phyloP scores from a whole-genome alignment of 2,888 invertebrate species.

The Netelia inedita region DNA sequence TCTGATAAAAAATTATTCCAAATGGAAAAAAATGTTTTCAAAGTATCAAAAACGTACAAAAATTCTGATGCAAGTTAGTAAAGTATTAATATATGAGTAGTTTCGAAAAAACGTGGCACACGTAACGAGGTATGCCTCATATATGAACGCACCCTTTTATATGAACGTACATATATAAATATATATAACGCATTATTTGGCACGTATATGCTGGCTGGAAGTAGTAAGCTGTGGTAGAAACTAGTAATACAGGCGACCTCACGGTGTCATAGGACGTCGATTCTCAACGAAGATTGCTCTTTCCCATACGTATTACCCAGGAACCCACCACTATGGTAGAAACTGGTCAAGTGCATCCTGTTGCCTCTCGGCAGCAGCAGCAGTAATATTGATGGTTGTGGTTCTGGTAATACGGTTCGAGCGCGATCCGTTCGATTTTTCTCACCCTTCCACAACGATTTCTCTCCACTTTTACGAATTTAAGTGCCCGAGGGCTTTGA shows the following conservation, averaged over 20 bases:
- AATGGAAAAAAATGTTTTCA: no score
- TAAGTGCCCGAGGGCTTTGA: constrained; percentile 12
- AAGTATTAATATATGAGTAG: no score
- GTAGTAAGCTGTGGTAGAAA: background rate
- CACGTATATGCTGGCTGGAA: background rate
- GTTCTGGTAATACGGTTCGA: background rate
- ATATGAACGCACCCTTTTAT: no score
- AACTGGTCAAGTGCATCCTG: constrained; percentile 43
- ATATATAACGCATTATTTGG: background rate
- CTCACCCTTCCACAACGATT: background rate
- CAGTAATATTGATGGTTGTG: background rate
- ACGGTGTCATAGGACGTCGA: background rate
- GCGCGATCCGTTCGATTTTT: background rate
- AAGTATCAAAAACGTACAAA: no score
- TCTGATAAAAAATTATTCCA: no score
- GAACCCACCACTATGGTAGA: constrained; percentile 30
- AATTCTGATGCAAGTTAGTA: no score
- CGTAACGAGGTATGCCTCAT: no score
- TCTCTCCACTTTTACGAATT: constrained; percentile 17
- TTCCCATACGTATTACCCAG: constrained; percentile 34
- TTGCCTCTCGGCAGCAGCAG: constrained; percentile 2
- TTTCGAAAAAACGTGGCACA: no score
- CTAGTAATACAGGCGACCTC: background rate
- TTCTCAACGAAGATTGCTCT: constrained; percentile 42
- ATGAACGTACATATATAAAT: background rate